These are phyloP conservation scores for Watsonalla cultraria DNA, from an alignment of 2,888 invertebrate genomes.

Conservation along the genomic window DNA sequence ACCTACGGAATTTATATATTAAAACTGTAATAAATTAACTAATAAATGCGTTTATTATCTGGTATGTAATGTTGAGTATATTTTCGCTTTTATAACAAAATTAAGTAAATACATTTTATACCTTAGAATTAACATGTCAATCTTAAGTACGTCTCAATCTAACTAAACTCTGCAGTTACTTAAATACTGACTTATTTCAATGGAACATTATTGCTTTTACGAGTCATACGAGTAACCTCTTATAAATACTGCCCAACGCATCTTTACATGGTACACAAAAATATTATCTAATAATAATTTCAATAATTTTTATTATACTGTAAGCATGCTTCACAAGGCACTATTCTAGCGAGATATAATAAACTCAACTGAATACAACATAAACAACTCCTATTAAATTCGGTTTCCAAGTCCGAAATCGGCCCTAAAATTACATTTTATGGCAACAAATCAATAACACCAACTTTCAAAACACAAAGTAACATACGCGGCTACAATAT, in stretches of 20 bases:
- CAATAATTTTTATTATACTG: slow-evolving; percentile 49
- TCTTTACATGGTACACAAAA: slow-evolving; percentile 62
- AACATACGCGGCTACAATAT: slow-evolving; percentile 26
- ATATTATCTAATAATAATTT: slow-evolving; percentile 56
- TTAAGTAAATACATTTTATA: too few species aligned
- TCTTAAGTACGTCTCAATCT: slow-evolving; percentile 13
- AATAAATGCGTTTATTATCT: too few species aligned
- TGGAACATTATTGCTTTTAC: slow-evolving; percentile 68
- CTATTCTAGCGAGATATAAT: slow-evolving; percentile 72
- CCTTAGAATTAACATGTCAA: slow-evolving; percentile 7
- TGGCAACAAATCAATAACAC: slow-evolving; percentile 57
- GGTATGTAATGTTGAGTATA: too few species aligned
- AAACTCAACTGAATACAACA: slow-evolving; percentile 50
- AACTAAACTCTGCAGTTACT: slow-evolving; percentile 35
- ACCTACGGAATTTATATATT: too few species aligned
- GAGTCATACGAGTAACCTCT: slow-evolving; percentile 29
- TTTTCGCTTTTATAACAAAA: too few species aligned
- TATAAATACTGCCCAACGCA: slow-evolving; percentile 24
- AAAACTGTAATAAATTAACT: too few species aligned
- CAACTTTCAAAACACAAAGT: slow-evolving; percentile 41
- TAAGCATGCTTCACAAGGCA: slow-evolving; percentile 78
- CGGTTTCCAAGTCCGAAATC: slow-evolving; percentile 69
- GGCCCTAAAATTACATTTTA: slow-evolving; percentile 67
- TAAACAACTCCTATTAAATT: slow-evolving; percentile 68
- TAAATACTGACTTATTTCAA: slow-evolving; percentile 60